phyloP scores from a whole-genome alignment of 2,797 vertebrate species.

The Glossophaga mutica region DNA sequence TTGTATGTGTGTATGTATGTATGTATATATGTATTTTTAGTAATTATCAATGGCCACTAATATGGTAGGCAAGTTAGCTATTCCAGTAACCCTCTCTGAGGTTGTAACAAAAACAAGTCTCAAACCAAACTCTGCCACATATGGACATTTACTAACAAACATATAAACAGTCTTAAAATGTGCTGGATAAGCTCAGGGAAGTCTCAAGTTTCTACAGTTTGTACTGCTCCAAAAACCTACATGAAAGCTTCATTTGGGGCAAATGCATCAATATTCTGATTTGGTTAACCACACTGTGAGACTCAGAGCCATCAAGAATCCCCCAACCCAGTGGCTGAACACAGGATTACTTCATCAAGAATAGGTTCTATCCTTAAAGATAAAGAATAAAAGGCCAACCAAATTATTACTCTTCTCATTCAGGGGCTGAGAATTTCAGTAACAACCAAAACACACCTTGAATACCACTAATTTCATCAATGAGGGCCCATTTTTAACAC shows the following conservation, averaged over 20 bases:
- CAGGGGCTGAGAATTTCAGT: neutral
- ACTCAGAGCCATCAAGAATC: neutral
- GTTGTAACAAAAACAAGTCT: neutral
- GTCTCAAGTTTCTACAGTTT: neutral
- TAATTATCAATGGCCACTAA: neutral
- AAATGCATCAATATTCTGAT: neutral
- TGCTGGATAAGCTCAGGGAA: neutral
- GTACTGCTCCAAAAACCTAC: neutral
- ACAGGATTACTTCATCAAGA: neutral
- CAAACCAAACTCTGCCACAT: neutral
- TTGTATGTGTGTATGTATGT: neutral
- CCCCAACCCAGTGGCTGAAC: neutral
- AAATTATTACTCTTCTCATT: neutral
- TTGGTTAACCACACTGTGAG: neutral
- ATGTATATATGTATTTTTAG: neutral
- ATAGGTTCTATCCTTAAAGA: neutral
- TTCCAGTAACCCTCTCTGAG: neutral
- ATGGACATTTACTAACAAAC: neutral
- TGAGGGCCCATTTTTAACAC: neutral
- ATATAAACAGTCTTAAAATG: neutral
- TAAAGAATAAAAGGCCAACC: neutral
- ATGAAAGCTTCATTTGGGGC: neutral
- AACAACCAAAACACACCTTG: neutral
- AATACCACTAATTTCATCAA: neutral
- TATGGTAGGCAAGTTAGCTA: neutral